Conservation (phyloP, 2,797 vertebrate species). For the Molossus molossus region DNA sequence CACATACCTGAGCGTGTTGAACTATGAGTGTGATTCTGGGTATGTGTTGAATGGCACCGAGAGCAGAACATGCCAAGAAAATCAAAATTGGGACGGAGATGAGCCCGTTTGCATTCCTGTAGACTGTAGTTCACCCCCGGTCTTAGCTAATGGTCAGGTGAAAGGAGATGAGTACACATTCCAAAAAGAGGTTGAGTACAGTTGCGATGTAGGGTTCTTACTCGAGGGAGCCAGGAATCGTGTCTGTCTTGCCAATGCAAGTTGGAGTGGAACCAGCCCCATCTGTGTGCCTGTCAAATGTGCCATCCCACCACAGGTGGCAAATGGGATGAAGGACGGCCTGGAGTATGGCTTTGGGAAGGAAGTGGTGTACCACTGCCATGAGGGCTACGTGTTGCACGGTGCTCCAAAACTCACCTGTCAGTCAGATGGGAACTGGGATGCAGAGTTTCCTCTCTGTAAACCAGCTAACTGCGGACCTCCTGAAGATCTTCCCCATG, state of each 20-base stretch:
- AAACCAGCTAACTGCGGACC: slow-evolving; percentile 93
- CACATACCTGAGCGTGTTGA: slow-evolving; percentile 89
- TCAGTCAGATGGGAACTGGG: slow-evolving; percentile 94
- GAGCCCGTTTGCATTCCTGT: slow-evolving; percentile 94
- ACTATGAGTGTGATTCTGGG: slow-evolving; percentile 93
- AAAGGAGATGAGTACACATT: slow-evolving; percentile 92
- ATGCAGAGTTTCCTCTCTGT: slow-evolving; percentile 92
- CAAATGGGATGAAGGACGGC: slow-evolving; percentile 91
- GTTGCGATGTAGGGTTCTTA: slow-evolving; percentile 93
- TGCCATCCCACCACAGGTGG: slow-evolving; percentile 87
- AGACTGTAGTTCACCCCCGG: slow-evolving; percentile 92
- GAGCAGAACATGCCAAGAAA: slow-evolving; percentile 92
- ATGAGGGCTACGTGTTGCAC: slow-evolving; percentile 92
- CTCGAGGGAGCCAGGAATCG: slow-evolving; percentile 92
- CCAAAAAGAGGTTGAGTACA: slow-evolving; percentile 91
- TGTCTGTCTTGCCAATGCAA: slow-evolving; percentile 94
- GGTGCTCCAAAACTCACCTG: slow-evolving; percentile 91
- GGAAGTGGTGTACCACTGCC: slow-evolving; percentile 93
- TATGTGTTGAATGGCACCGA: slow-evolving; percentile 92
- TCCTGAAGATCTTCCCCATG: slow-evolving; percentile 95
- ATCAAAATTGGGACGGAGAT: slow-evolving; percentile 93
- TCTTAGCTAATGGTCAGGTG: slow-evolving; percentile 90
- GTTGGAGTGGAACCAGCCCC: slow-evolving; percentile 93
- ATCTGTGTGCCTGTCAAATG: slow-evolving; percentile 92
- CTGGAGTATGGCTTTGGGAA: slow-evolving; percentile 92